Evolutionary conservation across 2,888 invertebrate genomes (phyloP).

Genomic region (Platerodrilus igneus): DNA sequence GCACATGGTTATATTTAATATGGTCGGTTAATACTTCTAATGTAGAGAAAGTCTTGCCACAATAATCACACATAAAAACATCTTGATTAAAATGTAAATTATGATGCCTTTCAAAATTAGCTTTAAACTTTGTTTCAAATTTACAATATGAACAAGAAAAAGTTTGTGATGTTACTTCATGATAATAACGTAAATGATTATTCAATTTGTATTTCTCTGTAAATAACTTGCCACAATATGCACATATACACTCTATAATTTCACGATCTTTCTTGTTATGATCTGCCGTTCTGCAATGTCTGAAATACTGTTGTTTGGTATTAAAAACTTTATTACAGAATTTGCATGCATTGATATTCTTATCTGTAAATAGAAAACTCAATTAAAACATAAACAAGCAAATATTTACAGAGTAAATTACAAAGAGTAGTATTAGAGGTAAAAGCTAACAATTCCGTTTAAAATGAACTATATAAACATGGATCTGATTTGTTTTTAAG

Average conservation of each 20-base stretch:
- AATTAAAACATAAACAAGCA: neutral
- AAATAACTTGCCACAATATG: slow-evolving; percentile 39
- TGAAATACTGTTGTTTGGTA: slow-evolving; percentile 29
- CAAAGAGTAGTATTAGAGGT: too few species aligned
- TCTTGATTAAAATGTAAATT: slow-evolving; percentile 40
- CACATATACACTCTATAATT: slow-evolving; percentile 35
- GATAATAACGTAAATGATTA: slow-evolving; percentile 39
- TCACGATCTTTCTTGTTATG: slow-evolving; percentile 33
- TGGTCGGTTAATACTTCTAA: slow-evolving; percentile 42
- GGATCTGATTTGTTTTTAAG: too few species aligned
- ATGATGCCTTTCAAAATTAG: slow-evolving; percentile 40
- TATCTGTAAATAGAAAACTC: neutral
- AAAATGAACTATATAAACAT: too few species aligned
- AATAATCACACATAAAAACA: slow-evolving; percentile 40
- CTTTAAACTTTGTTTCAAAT: slow-evolving; percentile 38
- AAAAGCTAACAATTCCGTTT: too few species aligned
- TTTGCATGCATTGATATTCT: slow-evolving; percentile 21
- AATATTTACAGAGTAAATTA: too few species aligned
- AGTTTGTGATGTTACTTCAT: slow-evolving; percentile 35
- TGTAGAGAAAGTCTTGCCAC: slow-evolving; percentile 42
- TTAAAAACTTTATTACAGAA: slow-evolving; percentile 31
- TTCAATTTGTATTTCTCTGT: slow-evolving; percentile 39
- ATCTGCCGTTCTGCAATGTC: slow-evolving; percentile 27
- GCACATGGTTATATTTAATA: slow-evolving; percentile 39
- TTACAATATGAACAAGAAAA: slow-evolving; percentile 39